A percentile compares a stretch with the other conserved stretches of the same genome.
Evolutionary conservation across 2,113 vertebrate species (phyloP).

Genomic region (Mastomys natalensis): DNA sequence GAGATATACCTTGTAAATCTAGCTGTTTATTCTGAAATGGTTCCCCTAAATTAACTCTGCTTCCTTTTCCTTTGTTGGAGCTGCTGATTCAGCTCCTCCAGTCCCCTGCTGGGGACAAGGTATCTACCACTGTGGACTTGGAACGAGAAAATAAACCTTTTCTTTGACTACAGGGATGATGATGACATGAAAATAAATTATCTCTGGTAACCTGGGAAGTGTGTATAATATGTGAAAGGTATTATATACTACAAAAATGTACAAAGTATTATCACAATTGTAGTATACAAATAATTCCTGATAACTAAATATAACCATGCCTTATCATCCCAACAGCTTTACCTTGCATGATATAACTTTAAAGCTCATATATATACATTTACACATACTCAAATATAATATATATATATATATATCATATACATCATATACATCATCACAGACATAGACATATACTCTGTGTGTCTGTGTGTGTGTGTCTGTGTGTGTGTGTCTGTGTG

Average conservation of each 20-base stretch:
- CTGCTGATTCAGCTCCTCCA: slow-evolving; percentile 59
- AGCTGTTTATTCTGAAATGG: slow-evolving; percentile 74
- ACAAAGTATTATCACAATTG: not conserved
- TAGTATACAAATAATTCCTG: not conserved
- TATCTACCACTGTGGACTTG: slow-evolving; percentile 12
- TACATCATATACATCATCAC: too few relatives aligned
- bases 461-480: not conserved
- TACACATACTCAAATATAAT: too few relatives aligned
- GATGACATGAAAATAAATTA: not conserved
- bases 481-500: not conserved
- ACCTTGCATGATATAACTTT: not conserved
- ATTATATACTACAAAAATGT: not conserved
- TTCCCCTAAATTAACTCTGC: slow-evolving; percentile 70
- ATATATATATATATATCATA: not conserved
- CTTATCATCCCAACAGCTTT: not conserved
- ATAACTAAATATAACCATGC: not conserved
- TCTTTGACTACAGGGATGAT: not conserved
- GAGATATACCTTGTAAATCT: slow-evolving; percentile 65
- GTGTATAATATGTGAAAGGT: not conserved
- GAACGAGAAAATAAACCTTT: slow-evolving; percentile 22
- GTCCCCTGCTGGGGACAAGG: not conserved
- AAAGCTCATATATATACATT: not conserved
- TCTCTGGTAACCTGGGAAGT: slow-evolving; percentile 13
- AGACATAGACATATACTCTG: too few relatives aligned
- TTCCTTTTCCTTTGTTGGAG: slow-evolving; percentile 66